These are phyloP conservation scores for Gallinago undulata DNA, from an alignment of 2,113 vertebrate species.

Conservation along the genomic window DNA sequence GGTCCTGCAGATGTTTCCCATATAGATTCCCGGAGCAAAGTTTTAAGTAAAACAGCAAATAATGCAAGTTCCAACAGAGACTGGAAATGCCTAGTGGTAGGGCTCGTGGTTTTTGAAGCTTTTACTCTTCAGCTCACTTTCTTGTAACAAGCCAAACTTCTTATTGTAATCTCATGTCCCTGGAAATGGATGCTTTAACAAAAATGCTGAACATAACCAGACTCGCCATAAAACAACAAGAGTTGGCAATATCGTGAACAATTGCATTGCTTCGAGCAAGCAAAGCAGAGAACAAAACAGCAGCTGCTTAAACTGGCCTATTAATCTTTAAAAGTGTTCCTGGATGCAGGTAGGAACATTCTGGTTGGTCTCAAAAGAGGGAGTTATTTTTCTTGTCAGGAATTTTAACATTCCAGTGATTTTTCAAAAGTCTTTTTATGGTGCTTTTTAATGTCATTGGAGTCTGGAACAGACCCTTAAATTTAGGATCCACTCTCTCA, in stretches of 20 bases:
- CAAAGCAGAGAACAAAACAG: background rate
- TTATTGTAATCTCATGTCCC: background rate
- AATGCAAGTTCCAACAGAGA: background rate
- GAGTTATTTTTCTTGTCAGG: background rate
- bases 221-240: conserved; percentile 5
- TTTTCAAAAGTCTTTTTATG: background rate
- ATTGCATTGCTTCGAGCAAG: conserved; percentile 1
- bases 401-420: background rate
- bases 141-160: background rate
- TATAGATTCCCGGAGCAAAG: background rate
- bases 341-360: background rate
- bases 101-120: background rate
- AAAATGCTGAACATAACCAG: conserved; percentile 6
- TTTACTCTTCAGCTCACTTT: background rate
- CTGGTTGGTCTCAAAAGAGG: background rate
- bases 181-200: background rate
- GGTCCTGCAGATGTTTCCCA: background rate
- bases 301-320: conserved; percentile 17
- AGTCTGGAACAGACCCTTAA: background rate
- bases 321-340: conserved; percentile 35
- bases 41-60: background rate
- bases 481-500: background rate
- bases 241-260: background rate
- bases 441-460: background rate
- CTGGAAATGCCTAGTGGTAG: background rate